These are phyloP conservation scores for Orthosia incerta DNA, from an alignment of 2,888 invertebrate species.

Conservation along the genomic window DNA sequence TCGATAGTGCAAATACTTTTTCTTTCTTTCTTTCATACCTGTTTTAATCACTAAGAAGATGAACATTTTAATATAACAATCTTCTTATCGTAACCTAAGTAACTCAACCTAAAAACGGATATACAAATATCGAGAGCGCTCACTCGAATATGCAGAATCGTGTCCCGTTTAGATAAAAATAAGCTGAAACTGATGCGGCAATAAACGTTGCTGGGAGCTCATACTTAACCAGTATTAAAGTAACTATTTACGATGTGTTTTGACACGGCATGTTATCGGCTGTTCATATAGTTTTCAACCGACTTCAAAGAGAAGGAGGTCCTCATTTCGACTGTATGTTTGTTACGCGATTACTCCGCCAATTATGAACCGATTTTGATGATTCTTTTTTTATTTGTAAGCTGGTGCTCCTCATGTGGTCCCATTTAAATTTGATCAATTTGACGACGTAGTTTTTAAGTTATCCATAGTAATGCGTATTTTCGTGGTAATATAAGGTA, in stretches of 20 bases:
- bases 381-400: too few species aligned
- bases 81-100: neutral
- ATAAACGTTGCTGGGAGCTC: slow-evolving; percentile 29
- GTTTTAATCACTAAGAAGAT: neutral
- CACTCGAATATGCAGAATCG: slow-evolving; percentile 23
- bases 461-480: too few species aligned
- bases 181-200: slow-evolving; percentile 38
- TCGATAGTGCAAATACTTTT: too few species aligned
- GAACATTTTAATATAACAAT: neutral
- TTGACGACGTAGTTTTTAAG: too few species aligned
- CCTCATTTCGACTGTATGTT: too few species aligned
- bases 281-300: neutral
- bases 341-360: too few species aligned
- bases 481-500: too few species aligned
- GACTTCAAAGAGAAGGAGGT: too few species aligned
- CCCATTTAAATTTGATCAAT: too few species aligned
- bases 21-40: too few species aligned
- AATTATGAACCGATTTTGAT: too few species aligned
- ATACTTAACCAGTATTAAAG: slow-evolving; percentile 42
- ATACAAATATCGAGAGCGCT: slow-evolving; percentile 13
- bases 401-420: too few species aligned
- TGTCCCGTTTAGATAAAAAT: slow-evolving; percentile 51
- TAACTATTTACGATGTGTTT: slow-evolving; percentile 58
- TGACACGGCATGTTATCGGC: slow-evolving; percentile 21
- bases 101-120: slow-evolving; percentile 6